phyloP scores from a whole-genome alignment of 2,113 vertebrate species.

The Rhea pennata region DNA sequence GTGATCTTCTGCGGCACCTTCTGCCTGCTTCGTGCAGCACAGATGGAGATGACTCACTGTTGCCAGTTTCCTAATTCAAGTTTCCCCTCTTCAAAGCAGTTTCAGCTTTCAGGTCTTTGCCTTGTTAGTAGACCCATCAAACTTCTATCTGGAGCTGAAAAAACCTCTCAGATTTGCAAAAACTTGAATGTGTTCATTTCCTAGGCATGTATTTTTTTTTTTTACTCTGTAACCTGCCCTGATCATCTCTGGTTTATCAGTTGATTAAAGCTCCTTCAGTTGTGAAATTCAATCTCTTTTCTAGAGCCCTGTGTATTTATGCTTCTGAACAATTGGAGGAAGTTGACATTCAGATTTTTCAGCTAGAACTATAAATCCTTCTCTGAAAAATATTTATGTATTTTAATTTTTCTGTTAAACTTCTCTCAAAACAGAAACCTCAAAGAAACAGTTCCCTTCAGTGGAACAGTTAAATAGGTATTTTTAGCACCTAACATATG shows the following conservation, averaged over 20 bases:
- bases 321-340: background rate
- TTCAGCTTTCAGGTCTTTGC: background rate
- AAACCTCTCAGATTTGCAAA: background rate
- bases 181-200: background rate
- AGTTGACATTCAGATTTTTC: background rate
- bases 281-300: too few relatives aligned
- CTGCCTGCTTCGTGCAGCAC: rapidly evolving
- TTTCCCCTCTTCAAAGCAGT: background rate
- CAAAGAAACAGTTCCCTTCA: background rate
- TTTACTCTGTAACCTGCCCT: background rate
- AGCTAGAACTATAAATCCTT: background rate
- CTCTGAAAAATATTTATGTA: background rate
- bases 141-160: background rate
- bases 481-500: too few relatives aligned
- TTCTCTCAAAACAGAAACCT: background rate
- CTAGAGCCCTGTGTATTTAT: background rate
- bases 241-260: background rate
- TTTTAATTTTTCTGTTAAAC: background rate
- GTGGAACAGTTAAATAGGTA: background rate
- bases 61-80: background rate
- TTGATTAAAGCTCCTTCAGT: background rate
- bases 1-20: background rate
- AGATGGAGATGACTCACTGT: rapidly evolving
- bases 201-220: background rate
- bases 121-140: background rate